These are phyloP conservation scores for Caenorhabditis tropicalis DNA, from an alignment of 1,140 invertebrate genomes.

Conservation along the genomic window DNA sequence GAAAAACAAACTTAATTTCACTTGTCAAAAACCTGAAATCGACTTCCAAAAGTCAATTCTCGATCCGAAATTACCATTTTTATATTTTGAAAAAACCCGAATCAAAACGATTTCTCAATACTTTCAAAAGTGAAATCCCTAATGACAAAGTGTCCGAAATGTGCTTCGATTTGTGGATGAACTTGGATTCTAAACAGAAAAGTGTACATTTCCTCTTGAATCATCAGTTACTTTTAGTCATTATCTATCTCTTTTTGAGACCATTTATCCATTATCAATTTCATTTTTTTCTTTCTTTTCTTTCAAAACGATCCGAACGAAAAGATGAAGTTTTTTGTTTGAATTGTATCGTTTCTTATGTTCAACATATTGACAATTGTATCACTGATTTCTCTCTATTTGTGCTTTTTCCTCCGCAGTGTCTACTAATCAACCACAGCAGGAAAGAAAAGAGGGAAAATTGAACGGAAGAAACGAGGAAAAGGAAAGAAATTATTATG, in stretches of 20 bases:
- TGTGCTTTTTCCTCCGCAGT: constrained; percentile 27
- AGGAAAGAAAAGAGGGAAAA: not conserved
- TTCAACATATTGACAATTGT: constrained; percentile 22
- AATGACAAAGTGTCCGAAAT: not conserved
- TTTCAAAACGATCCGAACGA: not conserved
- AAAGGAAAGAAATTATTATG: not conserved
- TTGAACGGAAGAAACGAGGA: not conserved
- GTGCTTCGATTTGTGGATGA: not conserved
- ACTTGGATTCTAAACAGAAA: not conserved
- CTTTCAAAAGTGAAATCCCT: not conserved
- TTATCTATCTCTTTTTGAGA: not conserved
- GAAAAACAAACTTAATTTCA: not conserved
- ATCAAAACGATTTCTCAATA: not conserved
- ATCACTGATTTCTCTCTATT: constrained; percentile 11
- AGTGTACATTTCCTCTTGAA: not conserved
- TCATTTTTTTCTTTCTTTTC: not conserved
- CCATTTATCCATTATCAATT: not conserved
- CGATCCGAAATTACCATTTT: too few species aligned
- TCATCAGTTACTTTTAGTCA: not conserved
- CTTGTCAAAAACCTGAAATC: too few species aligned
- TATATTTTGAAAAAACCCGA: too few species aligned
- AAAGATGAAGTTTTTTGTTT: not conserved
- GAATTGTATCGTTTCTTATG: constrained; percentile 1
- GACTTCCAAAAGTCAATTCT: too few species aligned
- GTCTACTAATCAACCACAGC: not conserved